Evolutionary conservation across 2,113 vertebrate genomes (phyloP).

Genomic region (Syngnathus scovelli): DNA sequence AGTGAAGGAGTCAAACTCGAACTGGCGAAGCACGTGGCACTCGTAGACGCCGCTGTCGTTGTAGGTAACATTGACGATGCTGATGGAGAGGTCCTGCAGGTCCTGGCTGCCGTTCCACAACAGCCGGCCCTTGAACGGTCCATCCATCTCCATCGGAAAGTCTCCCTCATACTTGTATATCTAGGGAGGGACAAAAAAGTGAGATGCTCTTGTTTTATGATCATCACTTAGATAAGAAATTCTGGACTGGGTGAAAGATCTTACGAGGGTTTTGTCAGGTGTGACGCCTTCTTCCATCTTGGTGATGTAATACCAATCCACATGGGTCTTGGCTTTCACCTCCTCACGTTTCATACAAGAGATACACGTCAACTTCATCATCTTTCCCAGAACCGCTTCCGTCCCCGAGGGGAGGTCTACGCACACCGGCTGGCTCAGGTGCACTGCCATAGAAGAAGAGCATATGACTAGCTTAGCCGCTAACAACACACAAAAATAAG

Average conservation of each 20-base stretch:
- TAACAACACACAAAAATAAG: neutral
- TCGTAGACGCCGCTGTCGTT: slow-evolving; percentile 83
- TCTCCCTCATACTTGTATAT: slow-evolving; percentile 74
- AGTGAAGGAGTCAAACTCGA: slow-evolving; percentile 79
- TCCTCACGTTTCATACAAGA: slow-evolving; percentile 93
- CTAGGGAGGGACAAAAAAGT: slow-evolving; percentile 48
- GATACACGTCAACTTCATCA: slow-evolving; percentile 89
- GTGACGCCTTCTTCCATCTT: slow-evolving; percentile 39
- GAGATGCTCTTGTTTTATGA: too few species aligned
- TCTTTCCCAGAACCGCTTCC: slow-evolving; percentile 78
- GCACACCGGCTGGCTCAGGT: slow-evolving; percentile 78
- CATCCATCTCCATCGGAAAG: slow-evolving; percentile 40
- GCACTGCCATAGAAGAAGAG: slow-evolving; percentile 62
- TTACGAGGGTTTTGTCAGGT: slow-evolving; percentile 59
- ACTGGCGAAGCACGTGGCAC: slow-evolving; percentile 79
- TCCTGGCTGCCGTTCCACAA: slow-evolving; percentile 89
- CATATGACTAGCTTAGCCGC: too few species aligned
- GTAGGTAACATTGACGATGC: slow-evolving; percentile 76
- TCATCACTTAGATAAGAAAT: neutral
- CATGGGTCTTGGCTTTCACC: slow-evolving; percentile 76
- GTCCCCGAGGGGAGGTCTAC: slow-evolving; percentile 86
- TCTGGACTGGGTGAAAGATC: slow-evolving; percentile 35
- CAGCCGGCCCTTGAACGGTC: slow-evolving; percentile 78
- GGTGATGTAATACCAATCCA: slow-evolving; percentile 83
- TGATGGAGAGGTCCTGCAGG: slow-evolving; percentile 89